phyloP scores from a whole-genome alignment of 2,113 vertebrate genomes.

The Miniopterus natalensis region DNA sequence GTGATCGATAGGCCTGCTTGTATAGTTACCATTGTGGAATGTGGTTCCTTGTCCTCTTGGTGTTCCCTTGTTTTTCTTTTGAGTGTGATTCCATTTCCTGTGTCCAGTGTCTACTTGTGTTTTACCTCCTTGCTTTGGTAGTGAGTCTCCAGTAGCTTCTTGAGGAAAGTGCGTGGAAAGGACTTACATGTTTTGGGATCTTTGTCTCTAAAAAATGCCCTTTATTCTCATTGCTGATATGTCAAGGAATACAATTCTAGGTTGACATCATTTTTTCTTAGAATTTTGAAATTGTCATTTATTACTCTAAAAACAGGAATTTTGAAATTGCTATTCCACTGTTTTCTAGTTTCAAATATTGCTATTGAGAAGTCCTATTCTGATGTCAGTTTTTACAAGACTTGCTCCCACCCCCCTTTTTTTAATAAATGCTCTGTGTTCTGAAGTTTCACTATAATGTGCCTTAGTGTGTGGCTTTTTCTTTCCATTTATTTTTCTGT shows the following conservation, averaged over 20 bases:
- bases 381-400: not conserved
- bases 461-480: not conserved
- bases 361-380: not conserved
- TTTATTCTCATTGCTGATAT: conserved; percentile 3
- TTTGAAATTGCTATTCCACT: not conserved
- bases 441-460: not conserved
- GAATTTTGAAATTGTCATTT: conserved; percentile 14
- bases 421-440: not conserved
- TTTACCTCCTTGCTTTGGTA: not conserved
- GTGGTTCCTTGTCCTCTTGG: not conserved
- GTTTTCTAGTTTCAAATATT: not conserved
- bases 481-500: not conserved
- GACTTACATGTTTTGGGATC: not conserved
- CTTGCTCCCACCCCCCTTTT: not conserved
- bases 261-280: not conserved
- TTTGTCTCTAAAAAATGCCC: not conserved
- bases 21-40: not conserved
- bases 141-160: not conserved
- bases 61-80: not conserved
- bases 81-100: not conserved
- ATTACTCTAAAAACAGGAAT: not conserved
- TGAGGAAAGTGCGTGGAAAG: not conserved
- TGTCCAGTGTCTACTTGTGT: not conserved
- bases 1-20: not conserved
- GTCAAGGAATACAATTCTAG: not conserved